A percentile compares a stretch with the other conserved stretches of the same genome.
phyloP scores from a whole-genome alignment of 2,113 vertebrate species.

The Hippocampus zosterae region DNA sequence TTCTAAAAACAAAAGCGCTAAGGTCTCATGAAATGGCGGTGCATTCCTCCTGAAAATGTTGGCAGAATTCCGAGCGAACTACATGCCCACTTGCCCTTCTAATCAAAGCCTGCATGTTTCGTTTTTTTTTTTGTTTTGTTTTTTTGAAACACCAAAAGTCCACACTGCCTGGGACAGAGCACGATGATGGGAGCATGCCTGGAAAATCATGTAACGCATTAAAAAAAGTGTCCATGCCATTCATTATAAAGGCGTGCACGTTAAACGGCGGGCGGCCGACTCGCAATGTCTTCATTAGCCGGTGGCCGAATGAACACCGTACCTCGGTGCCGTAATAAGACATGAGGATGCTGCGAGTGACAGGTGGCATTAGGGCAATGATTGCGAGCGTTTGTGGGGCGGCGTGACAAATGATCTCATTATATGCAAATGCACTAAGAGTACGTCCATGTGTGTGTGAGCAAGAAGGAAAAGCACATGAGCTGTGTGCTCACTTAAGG shows the following conservation, averaged over 20 bases:
- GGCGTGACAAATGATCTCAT: slow-evolving; percentile 60
- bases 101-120: slow-evolving; percentile 5
- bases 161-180: slow-evolving; percentile 25
- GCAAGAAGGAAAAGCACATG: background rate
- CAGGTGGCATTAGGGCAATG: slow-evolving; percentile 53
- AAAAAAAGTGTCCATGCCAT: slow-evolving; percentile 40
- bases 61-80: too few relatives aligned
- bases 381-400: slow-evolving; percentile 42
- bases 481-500: background rate
- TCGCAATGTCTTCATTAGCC: slow-evolving; percentile 60
- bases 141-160: slow-evolving; percentile 7
- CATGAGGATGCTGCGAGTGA: slow-evolving; percentile 60
- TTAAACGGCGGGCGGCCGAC: slow-evolving; percentile 31
- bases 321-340: slow-evolving; percentile 46
- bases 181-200: slow-evolving; percentile 55
- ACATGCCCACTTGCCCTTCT: background rate
- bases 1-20: background rate
- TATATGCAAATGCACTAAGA: slow-evolving; percentile 45
- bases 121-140: slow-evolving; percentile 14
- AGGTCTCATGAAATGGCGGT: background rate
- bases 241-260: slow-evolving; percentile 9
- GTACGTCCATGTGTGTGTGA: slow-evolving; percentile 3
- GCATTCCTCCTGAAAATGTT: too few relatives aligned
- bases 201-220: slow-evolving; percentile 60
- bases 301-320: slow-evolving; percentile 45